A percentile compares a stretch with the other conserved stretches of the same genome.
These are phyloP conservation scores for Barypeithes pellucidus DNA, from an alignment of 2,888 invertebrate species.

Conservation along the genomic window DNA sequence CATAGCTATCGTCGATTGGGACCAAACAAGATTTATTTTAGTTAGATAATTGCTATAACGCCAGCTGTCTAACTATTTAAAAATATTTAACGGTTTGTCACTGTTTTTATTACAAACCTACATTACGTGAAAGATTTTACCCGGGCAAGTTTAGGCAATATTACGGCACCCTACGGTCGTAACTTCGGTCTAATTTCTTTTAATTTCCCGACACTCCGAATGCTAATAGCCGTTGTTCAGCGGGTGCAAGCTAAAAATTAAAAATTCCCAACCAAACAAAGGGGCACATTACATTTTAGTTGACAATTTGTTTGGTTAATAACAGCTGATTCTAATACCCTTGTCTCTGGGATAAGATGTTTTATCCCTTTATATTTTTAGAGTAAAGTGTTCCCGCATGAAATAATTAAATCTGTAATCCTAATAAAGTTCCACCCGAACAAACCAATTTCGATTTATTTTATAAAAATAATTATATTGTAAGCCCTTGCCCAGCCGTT, in stretches of 20 bases:
- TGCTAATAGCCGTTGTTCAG: slow-evolving; percentile 46
- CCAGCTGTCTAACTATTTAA: too few relatives aligned
- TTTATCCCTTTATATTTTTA: slow-evolving; percentile 39
- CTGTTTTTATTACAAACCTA: slow-evolving; percentile 12
- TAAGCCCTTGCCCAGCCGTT: too few relatives aligned
- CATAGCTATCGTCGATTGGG: too few relatives aligned
- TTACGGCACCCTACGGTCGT: slow-evolving; percentile 40
- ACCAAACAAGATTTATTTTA: too few relatives aligned
- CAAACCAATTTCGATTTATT: too few relatives aligned
- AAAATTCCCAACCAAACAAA: slow-evolving; percentile 49
- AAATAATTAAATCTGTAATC: too few relatives aligned
- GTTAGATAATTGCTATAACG: too few relatives aligned
- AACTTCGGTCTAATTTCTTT: slow-evolving; percentile 47
- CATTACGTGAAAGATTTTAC: slow-evolving; percentile 12
- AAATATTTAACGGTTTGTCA: background rate
- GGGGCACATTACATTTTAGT: slow-evolving; percentile 47
- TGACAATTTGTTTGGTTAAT: slow-evolving; percentile 43
- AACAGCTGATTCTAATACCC: slow-evolving; percentile 46
- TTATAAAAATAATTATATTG: too few relatives aligned
- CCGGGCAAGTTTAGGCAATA: slow-evolving; percentile 19
- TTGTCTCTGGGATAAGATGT: slow-evolving; percentile 29
- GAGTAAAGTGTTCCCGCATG: too few relatives aligned
- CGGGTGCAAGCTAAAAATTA: slow-evolving; percentile 47
- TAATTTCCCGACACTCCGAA: slow-evolving; percentile 39
- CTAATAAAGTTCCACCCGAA: too few relatives aligned